phyloP scores from a whole-genome alignment of 2,113 vertebrate species.

The Australoheros scitulus region DNA sequence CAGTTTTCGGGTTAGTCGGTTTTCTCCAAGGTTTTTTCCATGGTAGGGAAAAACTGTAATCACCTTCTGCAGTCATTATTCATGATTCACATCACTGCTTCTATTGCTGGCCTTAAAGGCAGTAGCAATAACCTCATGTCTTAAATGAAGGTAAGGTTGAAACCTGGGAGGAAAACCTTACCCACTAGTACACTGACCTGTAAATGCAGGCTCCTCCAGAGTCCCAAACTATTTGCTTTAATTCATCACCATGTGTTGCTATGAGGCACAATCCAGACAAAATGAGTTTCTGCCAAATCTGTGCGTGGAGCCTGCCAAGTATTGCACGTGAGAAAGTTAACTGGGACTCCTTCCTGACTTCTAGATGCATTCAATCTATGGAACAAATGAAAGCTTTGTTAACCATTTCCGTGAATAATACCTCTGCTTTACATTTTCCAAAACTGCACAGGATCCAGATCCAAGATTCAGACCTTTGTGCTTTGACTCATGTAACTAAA shows the following conservation, averaged over 20 bases:
- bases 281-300: slow-evolving; percentile 46
- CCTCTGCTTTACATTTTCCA: slow-evolving; percentile 18
- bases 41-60: slow-evolving; percentile 33
- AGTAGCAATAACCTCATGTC: neutral
- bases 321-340: slow-evolving; percentile 44
- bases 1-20: slow-evolving; percentile 11
- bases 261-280: slow-evolving; percentile 25
- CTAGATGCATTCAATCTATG: slow-evolving; percentile 11
- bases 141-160: slow-evolving; percentile 9
- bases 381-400: slow-evolving; percentile 24
- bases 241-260: slow-evolving; percentile 61
- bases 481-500: slow-evolving; percentile 37
- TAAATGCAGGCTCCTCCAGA: slow-evolving; percentile 39
- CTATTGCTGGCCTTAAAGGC: slow-evolving; percentile 24
- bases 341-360: slow-evolving; percentile 11
- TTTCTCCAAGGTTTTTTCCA: slow-evolving; percentile 43
- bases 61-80: slow-evolving; percentile 50
- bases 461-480: slow-evolving; percentile 15
- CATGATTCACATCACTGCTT: slow-evolving; percentile 47
- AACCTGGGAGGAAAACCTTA: slow-evolving; percentile 27
- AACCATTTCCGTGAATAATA: slow-evolving; percentile 31
- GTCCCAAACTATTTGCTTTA: slow-evolving; percentile 50
- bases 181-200: slow-evolving; percentile 36
- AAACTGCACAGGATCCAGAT: slow-evolving; percentile 21
- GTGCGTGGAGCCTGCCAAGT: slow-evolving; percentile 50